These are phyloP conservation scores for Beaufortia kweichowensis DNA, from an alignment of 2,113 vertebrate genomes.

Conservation along the genomic window DNA sequence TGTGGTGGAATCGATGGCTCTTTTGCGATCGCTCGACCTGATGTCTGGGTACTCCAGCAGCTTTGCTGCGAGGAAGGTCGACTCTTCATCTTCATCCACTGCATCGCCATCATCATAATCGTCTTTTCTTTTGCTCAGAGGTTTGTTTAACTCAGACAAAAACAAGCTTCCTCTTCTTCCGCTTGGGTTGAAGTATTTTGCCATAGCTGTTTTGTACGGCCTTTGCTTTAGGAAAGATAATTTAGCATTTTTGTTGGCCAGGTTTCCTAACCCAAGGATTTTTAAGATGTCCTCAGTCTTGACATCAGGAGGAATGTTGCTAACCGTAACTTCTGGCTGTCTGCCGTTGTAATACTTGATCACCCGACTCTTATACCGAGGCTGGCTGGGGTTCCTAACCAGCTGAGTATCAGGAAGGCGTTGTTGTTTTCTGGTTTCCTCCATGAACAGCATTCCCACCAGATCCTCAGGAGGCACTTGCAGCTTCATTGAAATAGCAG, in stretches of 20 bases:
- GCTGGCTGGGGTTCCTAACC: conserved; percentile 36
- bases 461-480: conserved; percentile 96
- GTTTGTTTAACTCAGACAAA: conserved; percentile 78
- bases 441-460: conserved; percentile 89
- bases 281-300: conserved; percentile 90
- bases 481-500: conserved; percentile 89
- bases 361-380: conserved; percentile 77
- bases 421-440: conserved; percentile 82
- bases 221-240: conserved; percentile 78
- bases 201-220: conserved; percentile 75
- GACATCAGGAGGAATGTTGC: conserved; percentile 82
- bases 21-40: conserved; percentile 73
- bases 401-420: conserved; percentile 64
- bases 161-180: conserved; percentile 79
- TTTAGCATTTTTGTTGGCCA: conserved; percentile 77
- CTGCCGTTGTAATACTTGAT: conserved; percentile 81
- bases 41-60: conserved; percentile 88
- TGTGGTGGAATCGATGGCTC: conserved; percentile 69
- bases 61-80: conserved; percentile 86
- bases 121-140: conserved; percentile 78
- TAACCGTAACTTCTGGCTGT: conserved; percentile 69
- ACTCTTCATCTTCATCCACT: conserved; percentile 87
- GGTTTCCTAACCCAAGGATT: conserved; percentile 85
- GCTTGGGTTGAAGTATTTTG: conserved; percentile 71
- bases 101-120: conserved; percentile 77